These are phyloP conservation scores for Hoplias malabaricus DNA, from an alignment of 2,113 vertebrate genomes.

Conservation along the genomic window DNA sequence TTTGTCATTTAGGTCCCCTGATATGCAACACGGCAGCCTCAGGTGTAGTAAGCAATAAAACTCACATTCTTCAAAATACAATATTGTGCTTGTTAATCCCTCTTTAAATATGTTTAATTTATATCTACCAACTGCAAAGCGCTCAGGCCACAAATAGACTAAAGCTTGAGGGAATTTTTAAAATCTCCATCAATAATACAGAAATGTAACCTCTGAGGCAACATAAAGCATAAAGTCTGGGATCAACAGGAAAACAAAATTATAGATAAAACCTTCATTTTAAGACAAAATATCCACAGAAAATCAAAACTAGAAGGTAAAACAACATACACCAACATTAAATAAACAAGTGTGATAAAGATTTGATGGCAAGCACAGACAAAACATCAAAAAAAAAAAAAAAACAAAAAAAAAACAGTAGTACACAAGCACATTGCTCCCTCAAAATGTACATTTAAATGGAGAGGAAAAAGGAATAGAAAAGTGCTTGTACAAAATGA, in stretches of 20 bases:
- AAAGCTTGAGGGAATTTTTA: not conserved
- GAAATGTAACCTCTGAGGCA: slow-evolving; percentile 37
- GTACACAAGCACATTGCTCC: not conserved
- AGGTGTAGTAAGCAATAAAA: not conserved
- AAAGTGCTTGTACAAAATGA: slow-evolving; percentile 42
- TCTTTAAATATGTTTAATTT: not conserved
- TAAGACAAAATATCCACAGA: not conserved
- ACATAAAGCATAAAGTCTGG: not conserved
- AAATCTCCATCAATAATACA: slow-evolving; percentile 23
- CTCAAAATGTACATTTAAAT: not conserved
- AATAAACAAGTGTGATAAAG: not conserved
- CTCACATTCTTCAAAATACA: not conserved
- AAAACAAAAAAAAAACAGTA: not conserved
- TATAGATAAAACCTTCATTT: not conserved
- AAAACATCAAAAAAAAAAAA: not conserved
- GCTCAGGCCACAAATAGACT: not conserved
- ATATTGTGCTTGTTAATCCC: slow-evolving; percentile 30
- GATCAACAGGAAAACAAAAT: not conserved
- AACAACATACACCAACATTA: not conserved
- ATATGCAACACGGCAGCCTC: not conserved
- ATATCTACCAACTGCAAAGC: not conserved
- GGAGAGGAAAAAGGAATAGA: not conserved
- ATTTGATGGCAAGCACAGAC: not conserved
- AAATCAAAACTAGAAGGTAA: not conserved
- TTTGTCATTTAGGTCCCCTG: slow-evolving; percentile 12